Evolutionary conservation across 1,140 invertebrate genomes (phyloP).

Genomic region (Ips nitidus): DNA sequence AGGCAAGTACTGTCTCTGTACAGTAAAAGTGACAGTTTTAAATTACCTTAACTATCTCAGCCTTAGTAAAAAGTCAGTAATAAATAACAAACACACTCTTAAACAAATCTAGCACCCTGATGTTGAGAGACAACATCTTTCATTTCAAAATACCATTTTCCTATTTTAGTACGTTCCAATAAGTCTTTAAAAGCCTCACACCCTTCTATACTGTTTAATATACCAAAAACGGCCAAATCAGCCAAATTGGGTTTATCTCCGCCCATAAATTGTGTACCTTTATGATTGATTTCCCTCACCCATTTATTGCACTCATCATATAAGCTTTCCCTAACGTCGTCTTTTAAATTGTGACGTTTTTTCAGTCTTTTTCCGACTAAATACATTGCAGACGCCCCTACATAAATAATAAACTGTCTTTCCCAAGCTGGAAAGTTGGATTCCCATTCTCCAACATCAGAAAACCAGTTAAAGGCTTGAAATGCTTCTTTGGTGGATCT

Average conservation of each 20-base stretch:
- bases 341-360: conserved; percentile 79
- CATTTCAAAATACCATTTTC: conserved; percentile 49
- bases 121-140: conserved; percentile 43
- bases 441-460: conserved; percentile 88
- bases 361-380: conserved; percentile 87
- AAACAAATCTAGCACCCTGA: conserved; percentile 30
- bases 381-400: conserved; percentile 93
- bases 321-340: conserved; percentile 86
- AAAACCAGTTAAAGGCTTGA: conserved; percentile 91
- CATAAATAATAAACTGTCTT: conserved; percentile 84
- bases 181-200: conserved; percentile 89
- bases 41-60: too few species aligned
- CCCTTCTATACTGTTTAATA: conserved; percentile 93
- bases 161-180: conserved; percentile 70
- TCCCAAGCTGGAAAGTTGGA: conserved; percentile 86
- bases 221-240: conserved; percentile 91
- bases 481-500: conserved; percentile 80
- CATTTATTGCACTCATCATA: conserved; percentile 88
- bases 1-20: too few species aligned
- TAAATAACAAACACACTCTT: neutral
- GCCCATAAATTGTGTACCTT: conserved; percentile 77
- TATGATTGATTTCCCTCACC: conserved; percentile 64
- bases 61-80: too few species aligned
- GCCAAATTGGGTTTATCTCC: conserved; percentile 87
- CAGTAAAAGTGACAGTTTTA: too few species aligned